Evolutionary conservation across 2,113 vertebrate species (phyloP).

Genomic region (Ascaphus truei): DNA sequence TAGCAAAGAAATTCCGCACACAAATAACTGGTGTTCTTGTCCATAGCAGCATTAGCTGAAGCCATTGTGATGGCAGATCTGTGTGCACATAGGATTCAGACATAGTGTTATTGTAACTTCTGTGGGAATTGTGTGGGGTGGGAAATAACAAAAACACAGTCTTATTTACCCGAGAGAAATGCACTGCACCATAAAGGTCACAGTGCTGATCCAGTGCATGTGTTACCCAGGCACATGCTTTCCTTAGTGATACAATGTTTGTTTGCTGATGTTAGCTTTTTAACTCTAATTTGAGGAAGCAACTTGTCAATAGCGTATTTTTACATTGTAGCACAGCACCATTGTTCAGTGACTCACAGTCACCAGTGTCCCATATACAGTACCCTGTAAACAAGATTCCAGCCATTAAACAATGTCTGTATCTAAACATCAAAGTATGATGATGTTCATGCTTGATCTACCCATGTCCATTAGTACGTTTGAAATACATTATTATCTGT

Average conservation of each 20-base stretch:
- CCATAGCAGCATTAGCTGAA: conserved; percentile 36
- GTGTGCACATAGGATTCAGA: too few species aligned
- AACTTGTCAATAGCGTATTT: neutral
- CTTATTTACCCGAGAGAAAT: neutral
- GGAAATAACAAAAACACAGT: neutral
- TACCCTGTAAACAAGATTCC: conserved; percentile 4
- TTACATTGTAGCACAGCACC: conserved; percentile 2
- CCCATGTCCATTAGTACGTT: too few species aligned
- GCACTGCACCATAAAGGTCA: too few species aligned
- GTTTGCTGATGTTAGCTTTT: conserved; percentile 48
- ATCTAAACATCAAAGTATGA: too few species aligned
- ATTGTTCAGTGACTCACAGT: conserved; percentile 10
- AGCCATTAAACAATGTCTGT: neutral
- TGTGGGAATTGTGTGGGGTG: conserved; percentile 16
- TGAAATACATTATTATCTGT: too few species aligned
- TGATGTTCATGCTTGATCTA: too few species aligned
- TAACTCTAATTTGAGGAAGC: conserved; percentile 38
- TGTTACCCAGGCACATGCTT: too few species aligned
- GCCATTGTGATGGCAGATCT: neutral
- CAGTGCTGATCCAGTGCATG: neutral
- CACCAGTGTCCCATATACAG: conserved; percentile 21
- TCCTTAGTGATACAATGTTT: neutral
- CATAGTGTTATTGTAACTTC: neutral
- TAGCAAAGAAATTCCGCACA: conserved; percentile 45
- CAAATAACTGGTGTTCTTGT: conserved; percentile 57